phyloP scores from a whole-genome alignment of 2,113 vertebrate genomes.

The Sciurus niger region DNA sequence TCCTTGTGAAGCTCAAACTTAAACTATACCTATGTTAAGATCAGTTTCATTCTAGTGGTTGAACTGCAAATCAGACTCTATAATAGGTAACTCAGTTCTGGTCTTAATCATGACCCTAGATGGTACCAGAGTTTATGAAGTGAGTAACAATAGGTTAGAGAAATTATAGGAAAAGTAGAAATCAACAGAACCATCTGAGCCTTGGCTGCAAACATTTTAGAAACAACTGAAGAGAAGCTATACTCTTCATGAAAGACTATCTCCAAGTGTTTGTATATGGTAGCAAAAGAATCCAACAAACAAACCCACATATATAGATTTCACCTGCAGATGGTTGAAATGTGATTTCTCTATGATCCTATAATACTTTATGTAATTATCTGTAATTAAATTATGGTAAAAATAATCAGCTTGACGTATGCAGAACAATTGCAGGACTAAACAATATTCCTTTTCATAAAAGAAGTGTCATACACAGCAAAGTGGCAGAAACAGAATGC shows the following conservation, averaged over 20 bases:
- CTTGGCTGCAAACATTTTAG: not conserved
- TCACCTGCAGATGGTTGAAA: constrained; percentile 52
- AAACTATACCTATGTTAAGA: not conserved
- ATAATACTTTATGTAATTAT: constrained; percentile 67
- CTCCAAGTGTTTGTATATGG: not conserved
- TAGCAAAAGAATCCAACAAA: not conserved
- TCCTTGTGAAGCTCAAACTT: not conserved
- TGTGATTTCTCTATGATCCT: constrained; percentile 56
- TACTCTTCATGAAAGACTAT: not conserved
- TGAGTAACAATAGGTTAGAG: not conserved
- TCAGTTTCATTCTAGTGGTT: not conserved
- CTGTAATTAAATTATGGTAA: constrained; percentile 78
- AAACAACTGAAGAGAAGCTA: not conserved
- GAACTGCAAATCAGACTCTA: not conserved
- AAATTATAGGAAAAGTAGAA: not conserved
- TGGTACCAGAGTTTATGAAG: not conserved
- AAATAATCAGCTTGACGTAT: constrained; percentile 67
- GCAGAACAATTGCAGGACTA: constrained; percentile 27
- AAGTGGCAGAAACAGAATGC: constrained; percentile 71
- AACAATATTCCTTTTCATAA: constrained; percentile 60
- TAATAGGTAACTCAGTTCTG: not conserved
- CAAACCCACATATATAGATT: not conserved
- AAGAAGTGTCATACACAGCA: constrained; percentile 25
- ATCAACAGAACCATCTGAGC: not conserved
- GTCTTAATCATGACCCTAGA: not conserved